Conservation (phyloP, 2,888 invertebrate genomes). For the Mythimna vitellina region DNA sequence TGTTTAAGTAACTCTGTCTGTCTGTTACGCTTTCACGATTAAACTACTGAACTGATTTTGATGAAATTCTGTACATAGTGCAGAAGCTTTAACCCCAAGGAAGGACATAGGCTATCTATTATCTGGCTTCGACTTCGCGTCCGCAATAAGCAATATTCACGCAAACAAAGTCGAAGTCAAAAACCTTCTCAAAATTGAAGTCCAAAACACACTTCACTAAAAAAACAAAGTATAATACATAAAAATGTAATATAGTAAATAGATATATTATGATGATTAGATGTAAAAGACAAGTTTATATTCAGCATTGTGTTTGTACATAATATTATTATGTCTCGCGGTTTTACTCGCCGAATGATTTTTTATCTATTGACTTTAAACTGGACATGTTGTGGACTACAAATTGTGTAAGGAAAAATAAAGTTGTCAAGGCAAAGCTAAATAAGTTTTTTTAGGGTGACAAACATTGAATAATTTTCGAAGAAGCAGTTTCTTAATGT, state of each 20-base stretch:
- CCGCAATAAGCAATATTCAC: no score
- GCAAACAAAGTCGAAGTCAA: no score
- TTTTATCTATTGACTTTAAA: constrained; percentile 61
- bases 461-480: no score
- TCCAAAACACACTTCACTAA: constrained; percentile 36
- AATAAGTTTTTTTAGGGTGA: no score
- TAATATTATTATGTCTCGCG: constrained; percentile 62
- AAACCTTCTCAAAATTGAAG: neutral
- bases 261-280: constrained; percentile 52
- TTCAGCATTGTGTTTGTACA: constrained; percentile 61
- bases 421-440: neutral
- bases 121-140: no score
- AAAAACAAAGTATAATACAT: constrained; percentile 49
- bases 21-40: no score
- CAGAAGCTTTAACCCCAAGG: no score
- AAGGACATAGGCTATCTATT: no score
- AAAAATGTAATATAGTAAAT: constrained; percentile 58
- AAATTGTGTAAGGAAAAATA: constrained; percentile 2
- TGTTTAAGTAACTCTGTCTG: no score
- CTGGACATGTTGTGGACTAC: constrained; percentile 52
- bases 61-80: no score
- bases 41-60: no score
- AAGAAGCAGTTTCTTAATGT: no score
- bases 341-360: constrained; percentile 52
- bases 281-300: constrained; percentile 62